Percentiles rank a stretch among this genome's conserved stretches.
phyloP scores from a whole-genome alignment of 2,797 vertebrate genomes.

The Harpagifer antarcticus region DNA sequence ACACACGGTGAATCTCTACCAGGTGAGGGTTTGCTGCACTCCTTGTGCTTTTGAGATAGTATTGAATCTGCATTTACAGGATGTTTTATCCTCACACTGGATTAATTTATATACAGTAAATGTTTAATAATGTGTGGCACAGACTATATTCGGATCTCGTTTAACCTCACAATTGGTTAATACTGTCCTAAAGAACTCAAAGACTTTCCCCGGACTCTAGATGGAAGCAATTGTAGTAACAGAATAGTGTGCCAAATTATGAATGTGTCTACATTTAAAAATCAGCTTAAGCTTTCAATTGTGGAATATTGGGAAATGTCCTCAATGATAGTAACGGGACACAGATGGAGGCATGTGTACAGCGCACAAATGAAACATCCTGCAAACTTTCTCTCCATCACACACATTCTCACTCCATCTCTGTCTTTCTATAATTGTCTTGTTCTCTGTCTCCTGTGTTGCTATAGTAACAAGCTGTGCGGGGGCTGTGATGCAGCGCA shows the following conservation, averaged over 20 bases:
- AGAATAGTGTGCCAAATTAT: too few relatives aligned
- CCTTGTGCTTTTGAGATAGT: not conserved
- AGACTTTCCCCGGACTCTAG: not conserved
- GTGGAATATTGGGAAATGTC: not conserved
- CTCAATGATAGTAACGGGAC: constrained; percentile 14
- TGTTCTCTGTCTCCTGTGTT: constrained; percentile 69
- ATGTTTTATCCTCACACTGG: not conserved
- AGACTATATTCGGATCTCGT: not conserved
- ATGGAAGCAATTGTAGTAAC: not conserved
- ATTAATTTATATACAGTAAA: constrained; percentile 2
- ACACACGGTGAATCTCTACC: too few relatives aligned
- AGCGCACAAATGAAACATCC: constrained; percentile 51
- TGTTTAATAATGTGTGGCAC: not conserved
- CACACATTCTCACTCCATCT: constrained; percentile 40
- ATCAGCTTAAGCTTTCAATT: not conserved
- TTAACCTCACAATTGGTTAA: not conserved
- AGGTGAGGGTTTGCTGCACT: not conserved
- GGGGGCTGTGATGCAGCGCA: constrained; percentile 76
- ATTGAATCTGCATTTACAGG: not conserved
- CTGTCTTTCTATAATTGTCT: constrained; percentile 64
- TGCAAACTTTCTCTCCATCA: constrained; percentile 50
- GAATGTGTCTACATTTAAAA: not conserved
- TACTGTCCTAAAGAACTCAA: not conserved
- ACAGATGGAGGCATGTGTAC: constrained; percentile 40
- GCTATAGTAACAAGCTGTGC: constrained; percentile 80